Percentiles rank a stretch among this genome's conserved stretches.
These are phyloP conservation scores for Rapana venosa DNA, from an alignment of 2,888 invertebrate species.

Conservation along the genomic window DNA sequence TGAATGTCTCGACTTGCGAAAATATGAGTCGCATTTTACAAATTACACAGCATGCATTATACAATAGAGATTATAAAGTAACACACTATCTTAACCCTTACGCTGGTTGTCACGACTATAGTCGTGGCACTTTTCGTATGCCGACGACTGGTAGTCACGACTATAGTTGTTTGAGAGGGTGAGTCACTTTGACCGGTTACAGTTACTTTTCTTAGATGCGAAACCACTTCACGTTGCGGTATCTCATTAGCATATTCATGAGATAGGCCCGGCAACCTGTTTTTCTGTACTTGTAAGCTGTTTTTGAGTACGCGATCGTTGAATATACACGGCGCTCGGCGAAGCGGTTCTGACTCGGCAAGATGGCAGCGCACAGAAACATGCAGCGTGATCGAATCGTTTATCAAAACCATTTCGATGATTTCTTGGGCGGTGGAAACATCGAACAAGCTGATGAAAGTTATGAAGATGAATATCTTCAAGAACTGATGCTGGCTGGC, in stretches of 20 bases:
- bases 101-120: too few relatives aligned
- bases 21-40: too few relatives aligned
- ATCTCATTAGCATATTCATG: neutral
- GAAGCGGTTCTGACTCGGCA: neutral
- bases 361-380: neutral
- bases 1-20: too few relatives aligned
- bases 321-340: neutral
- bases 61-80: too few relatives aligned
- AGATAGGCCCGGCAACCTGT: conserved; percentile 9
- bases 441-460: neutral
- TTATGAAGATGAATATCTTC: neutral
- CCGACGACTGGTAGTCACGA: too few relatives aligned
- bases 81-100: too few relatives aligned
- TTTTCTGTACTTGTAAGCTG: neutral
- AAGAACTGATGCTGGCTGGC: neutral
- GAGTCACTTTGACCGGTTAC: too few relatives aligned
- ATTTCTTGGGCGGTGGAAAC: neutral
- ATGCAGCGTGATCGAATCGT: neutral
- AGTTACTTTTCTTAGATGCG: neutral
- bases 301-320: neutral
- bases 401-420: neutral
- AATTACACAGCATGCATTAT: too few relatives aligned
- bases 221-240: neutral
- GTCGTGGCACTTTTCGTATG: too few relatives aligned
- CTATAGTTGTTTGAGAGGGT: too few relatives aligned